Percentiles rank a stretch among this genome's conserved stretches.
These are phyloP conservation scores for Sarcophaga variegata DNA, from an alignment of 2,888 invertebrate species.

Conservation along the genomic window DNA sequence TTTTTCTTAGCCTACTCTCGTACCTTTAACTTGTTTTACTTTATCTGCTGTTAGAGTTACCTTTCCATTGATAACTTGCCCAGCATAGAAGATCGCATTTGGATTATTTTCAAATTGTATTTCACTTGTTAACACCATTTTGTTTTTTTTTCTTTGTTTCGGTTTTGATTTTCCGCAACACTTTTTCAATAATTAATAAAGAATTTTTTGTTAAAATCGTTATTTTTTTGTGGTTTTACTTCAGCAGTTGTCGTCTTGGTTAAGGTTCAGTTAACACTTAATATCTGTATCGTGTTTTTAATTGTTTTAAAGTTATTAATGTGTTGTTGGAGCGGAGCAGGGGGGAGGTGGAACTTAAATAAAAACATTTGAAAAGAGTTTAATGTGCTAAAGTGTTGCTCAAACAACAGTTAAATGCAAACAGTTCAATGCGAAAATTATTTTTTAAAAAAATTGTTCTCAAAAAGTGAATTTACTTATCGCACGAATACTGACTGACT, in stretches of 20 bases:
- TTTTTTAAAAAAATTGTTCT: not conserved
- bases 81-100: constrained; percentile 77
- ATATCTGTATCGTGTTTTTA: constrained; percentile 13
- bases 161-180: no score
- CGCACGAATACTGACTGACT: not conserved
- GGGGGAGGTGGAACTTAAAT: no score
- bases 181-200: no score
- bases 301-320: constrained; percentile 20
- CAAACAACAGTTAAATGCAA: not conserved
- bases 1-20: not conserved
- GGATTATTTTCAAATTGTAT: constrained; percentile 78
- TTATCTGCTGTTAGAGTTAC: constrained; percentile 73
- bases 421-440: constrained; percentile 37
- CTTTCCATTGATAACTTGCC: constrained; percentile 76
- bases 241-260: not conserved
- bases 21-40: constrained; percentile 69
- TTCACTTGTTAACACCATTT: constrained; percentile 76
- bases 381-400: constrained; percentile 14
- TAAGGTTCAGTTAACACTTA: constrained; percentile 24
- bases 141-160: not conserved
- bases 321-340: not conserved
- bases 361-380: not conserved
- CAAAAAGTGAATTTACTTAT: not conserved
- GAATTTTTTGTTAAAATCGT: not conserved
- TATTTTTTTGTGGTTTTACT: not conserved